Conservation (phyloP, 2,113 vertebrate species). For the Paedocypris sp. region DNA sequence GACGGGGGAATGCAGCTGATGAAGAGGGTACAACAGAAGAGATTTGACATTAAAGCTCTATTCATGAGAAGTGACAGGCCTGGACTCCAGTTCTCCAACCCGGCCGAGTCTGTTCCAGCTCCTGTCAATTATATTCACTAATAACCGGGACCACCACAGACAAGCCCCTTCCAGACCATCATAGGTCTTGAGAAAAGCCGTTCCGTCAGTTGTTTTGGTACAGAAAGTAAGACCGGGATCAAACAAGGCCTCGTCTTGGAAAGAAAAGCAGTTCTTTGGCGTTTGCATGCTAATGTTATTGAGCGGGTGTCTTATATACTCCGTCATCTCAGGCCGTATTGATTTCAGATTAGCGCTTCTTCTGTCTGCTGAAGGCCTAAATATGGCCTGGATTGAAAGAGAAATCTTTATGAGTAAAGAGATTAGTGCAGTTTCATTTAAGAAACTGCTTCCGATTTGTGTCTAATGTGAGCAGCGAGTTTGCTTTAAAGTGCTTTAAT, state of each 20-base stretch:
- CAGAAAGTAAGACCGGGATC: not conserved
- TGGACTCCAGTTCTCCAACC: slow-evolving; percentile 1
- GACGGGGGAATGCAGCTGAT: slow-evolving; percentile 6
- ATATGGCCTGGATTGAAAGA: slow-evolving; percentile 11
- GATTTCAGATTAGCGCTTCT: slow-evolving; percentile 33
- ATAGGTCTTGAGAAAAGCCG: not conserved
- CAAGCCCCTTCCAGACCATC: not conserved
- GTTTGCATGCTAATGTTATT: slow-evolving; percentile 29
- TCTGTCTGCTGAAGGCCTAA: slow-evolving; percentile 20
- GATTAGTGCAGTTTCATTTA: slow-evolving; percentile 32
- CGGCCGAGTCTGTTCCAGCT: not conserved
- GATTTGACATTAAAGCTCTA: slow-evolving; percentile 15
- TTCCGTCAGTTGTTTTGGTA: too few relatives aligned
- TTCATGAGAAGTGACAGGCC: slow-evolving; percentile 15
- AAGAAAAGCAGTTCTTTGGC: slow-evolving; percentile 7
- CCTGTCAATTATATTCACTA: slow-evolving; percentile 2
- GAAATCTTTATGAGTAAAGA: slow-evolving; percentile 28
- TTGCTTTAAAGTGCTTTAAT: too few relatives aligned
- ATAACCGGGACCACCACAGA: not conserved
- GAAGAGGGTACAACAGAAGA: slow-evolving; percentile 18
- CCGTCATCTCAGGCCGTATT: slow-evolving; percentile 18
- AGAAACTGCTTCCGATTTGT: slow-evolving; percentile 1
- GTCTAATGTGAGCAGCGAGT: too few relatives aligned
- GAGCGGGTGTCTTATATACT: slow-evolving; percentile 21
- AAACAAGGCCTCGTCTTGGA: not conserved